Conservation (phyloP, 2,888 invertebrate genomes). For the Eupsilia transversa region DNA sequence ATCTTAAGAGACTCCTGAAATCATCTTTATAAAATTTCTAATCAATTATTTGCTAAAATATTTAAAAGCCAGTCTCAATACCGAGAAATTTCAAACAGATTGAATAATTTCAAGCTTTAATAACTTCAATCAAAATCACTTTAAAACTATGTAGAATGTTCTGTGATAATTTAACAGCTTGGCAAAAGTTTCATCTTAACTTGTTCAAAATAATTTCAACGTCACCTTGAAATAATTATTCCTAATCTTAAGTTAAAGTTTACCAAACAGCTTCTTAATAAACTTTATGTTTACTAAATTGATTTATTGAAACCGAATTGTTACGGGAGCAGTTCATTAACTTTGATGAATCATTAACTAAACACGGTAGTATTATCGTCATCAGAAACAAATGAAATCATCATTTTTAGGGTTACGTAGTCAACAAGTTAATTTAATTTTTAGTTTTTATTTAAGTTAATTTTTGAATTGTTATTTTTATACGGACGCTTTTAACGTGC, state of each 20-base stretch:
- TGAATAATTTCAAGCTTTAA: slow-evolving; percentile 39
- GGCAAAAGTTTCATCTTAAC: slow-evolving; percentile 21
- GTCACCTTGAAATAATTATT: slow-evolving; percentile 41
- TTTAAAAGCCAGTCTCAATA: slow-evolving; percentile 31
- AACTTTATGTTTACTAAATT: slow-evolving; percentile 22
- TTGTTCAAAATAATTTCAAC: slow-evolving; percentile 29
- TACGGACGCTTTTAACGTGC: too few species aligned
- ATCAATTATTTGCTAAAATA: background rate
- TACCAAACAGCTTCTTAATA: slow-evolving; percentile 3
- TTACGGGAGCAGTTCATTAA: too few species aligned
- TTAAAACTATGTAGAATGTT: slow-evolving; percentile 49
- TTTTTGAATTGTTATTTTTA: too few species aligned
- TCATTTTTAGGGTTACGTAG: too few species aligned
- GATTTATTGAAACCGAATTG: background rate
- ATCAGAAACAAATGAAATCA: too few species aligned
- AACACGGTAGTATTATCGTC: background rate
- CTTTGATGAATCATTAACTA: background rate
- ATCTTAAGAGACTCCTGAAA: background rate
- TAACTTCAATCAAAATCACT: slow-evolving; percentile 47
- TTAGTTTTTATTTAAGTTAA: too few species aligned
- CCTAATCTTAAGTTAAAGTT: slow-evolving; percentile 22
- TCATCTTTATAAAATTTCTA: background rate
- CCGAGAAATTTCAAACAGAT: slow-evolving; percentile 28
- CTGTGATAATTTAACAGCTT: slow-evolving; percentile 36
- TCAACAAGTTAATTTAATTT: too few species aligned